Evolutionary conservation across 92 coral and sea anemone species (phyloP).

Genomic region (Bergia sp.): DNA sequence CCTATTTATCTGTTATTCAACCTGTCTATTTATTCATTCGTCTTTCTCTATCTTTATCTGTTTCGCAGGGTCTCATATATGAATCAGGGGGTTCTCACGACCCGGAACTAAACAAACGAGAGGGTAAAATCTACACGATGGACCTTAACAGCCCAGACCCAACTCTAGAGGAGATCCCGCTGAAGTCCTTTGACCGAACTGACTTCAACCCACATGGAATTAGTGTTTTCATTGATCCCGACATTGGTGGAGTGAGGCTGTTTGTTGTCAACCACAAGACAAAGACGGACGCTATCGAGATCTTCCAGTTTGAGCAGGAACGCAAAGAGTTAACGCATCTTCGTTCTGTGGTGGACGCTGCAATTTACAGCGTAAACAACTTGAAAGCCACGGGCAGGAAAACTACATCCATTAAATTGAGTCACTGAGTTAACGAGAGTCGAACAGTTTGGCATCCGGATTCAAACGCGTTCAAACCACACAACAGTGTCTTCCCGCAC

Average conservation of each 20-base stretch:
- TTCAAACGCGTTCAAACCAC: too few species aligned
- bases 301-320: conserved; percentile 51
- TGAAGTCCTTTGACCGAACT: conserved; percentile 47
- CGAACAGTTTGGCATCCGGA: too few species aligned
- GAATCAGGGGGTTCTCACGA: conserved; percentile 12
- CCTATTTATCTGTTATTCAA: background rate
- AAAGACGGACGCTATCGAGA: conserved; percentile 41
- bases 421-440: too few species aligned
- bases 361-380: conserved; percentile 44
- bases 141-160: conserved; percentile 44
- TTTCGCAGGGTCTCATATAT: conserved; percentile 45
- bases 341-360: conserved; percentile 42
- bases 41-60: background rate
- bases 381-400: conserved; percentile 54
- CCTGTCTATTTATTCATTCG: background rate
- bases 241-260: conserved; percentile 39
- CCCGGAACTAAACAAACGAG: conserved; percentile 44
- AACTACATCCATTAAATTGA: background rate
- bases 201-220: conserved; percentile 60
- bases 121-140: conserved; percentile 49
- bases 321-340: conserved; percentile 33
- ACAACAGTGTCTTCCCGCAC: too few species aligned
- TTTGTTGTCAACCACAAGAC: conserved; percentile 59
- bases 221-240: conserved; percentile 50
- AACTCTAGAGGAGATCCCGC: conserved; percentile 25